Percentiles rank a stretch among this genome's conserved stretches.
Evolutionary conservation across 2,888 invertebrate species (phyloP).

Genomic region (Altica lythri): DNA sequence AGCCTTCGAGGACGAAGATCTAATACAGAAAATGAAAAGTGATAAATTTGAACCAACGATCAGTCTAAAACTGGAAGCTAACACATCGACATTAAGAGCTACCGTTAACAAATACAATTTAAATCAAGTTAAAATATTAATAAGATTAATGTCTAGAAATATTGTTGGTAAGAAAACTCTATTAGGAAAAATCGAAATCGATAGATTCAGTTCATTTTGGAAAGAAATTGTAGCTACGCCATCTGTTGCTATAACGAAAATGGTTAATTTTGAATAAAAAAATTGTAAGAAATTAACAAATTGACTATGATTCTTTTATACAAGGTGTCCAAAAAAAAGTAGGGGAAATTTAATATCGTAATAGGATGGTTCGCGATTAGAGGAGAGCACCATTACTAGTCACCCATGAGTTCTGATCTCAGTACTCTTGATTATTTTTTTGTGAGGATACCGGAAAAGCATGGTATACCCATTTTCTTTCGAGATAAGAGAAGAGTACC

Average conservation of each 20-base stretch:
- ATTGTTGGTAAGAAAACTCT: conserved; percentile 71
- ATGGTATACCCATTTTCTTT: too few relatives aligned
- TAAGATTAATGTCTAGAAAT: conserved; percentile 69
- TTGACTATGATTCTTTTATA: too few relatives aligned
- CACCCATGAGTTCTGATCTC: too few relatives aligned
- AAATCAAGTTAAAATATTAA: conserved; percentile 67
- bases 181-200: conserved; percentile 69
- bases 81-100: conserved; percentile 66
- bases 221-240: conserved; percentile 64
- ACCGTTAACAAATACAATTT: conserved; percentile 67
- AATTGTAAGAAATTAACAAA: too few relatives aligned
- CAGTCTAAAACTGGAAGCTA: conserved; percentile 75
- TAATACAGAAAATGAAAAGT: conserved; percentile 68
- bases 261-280: conserved; percentile 63
- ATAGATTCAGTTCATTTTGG: conserved; percentile 69
- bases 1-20: conserved; percentile 67
- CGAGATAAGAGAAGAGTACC: too few relatives aligned
- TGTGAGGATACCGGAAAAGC: too few relatives aligned
- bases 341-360: too few relatives aligned
- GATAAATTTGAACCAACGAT: conserved; percentile 74
- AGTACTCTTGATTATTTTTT: too few relatives aligned
- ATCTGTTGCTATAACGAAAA: conserved; percentile 63
- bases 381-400: too few relatives aligned
- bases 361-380: too few relatives aligned
- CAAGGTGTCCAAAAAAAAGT: too few relatives aligned